Evolutionary conservation across 2,797 vertebrate species (phyloP), one percentile per base, ranked within the genome.

Genomic region (Chelonia mydas): DNA sequence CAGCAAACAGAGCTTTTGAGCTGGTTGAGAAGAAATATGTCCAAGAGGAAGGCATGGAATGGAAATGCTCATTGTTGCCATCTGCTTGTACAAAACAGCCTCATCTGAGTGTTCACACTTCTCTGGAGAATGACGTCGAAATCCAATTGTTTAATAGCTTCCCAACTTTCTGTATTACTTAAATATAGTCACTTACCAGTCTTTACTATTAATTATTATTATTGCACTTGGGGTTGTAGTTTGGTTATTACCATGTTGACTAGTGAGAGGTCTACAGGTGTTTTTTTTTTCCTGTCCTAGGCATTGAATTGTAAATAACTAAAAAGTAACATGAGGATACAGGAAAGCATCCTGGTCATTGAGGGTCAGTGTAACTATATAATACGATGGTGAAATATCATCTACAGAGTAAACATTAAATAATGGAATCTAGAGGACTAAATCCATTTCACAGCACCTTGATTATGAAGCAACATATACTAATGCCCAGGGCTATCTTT

Each of bases 281-380:
- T 9, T 9, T 21, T 54, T n/a, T 41, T 45, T 76, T 45, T 15
- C 28, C 65, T 37, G 33, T 68, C 65, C n/a, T 72, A 72, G 19
- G 90, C 33, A 82, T 59, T 68, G 57, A 82, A 47, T 45, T 93
- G 5, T 81, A 92, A 78, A 84, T 84, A 88, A 86, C 54, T 41
- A 27, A 41, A 68, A 23, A 47, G 81, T 10, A 90, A 25, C 17
- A 92, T 68, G 25, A 55, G 17, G 33, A 83, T 59, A 5, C 59
- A 83, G 51, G 15, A 92, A 87, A 13, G 3, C 31, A 88, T 88
- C 86, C 91, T 85, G 50, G 61, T 87, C 85, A 86, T 17, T 51
- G 47, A 31, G 47, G 27, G 11, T 79, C 33, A 37, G 17, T 41
- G 28, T 83, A 92, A 95, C n/a, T 89, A 81, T 89, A 81, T 5